A percentile compares a stretch with the other conserved stretches of the same genome.
Conservation (phyloP, 2,797 vertebrate species). For the Parotocinclus haroldoi region DNA sequence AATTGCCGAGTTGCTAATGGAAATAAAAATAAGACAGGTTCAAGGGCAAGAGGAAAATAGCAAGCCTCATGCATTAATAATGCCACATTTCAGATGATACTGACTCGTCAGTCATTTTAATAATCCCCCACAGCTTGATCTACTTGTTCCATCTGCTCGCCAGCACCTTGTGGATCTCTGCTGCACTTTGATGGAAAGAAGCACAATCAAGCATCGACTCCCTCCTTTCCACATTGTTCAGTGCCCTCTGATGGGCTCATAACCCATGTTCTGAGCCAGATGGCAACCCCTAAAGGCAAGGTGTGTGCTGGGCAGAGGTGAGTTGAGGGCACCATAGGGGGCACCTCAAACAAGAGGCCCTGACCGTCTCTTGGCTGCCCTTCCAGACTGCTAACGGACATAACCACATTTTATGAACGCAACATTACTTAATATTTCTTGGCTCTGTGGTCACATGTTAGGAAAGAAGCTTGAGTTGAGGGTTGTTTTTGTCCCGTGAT, state of each 20-base stretch:
- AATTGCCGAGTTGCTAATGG: conserved; percentile 56
- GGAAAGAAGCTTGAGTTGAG: neutral
- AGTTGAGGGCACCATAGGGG: conserved; percentile 42
- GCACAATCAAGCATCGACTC: conserved; percentile 63
- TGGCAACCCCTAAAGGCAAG: conserved; percentile 73
- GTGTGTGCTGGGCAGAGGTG: conserved; percentile 65
- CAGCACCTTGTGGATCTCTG: conserved; percentile 65
- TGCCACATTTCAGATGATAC: conserved; percentile 77
- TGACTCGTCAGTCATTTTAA: conserved; percentile 82
- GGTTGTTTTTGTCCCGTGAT: neutral
- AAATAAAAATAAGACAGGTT: conserved; percentile 62
- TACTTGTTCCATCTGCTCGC: conserved; percentile 83
- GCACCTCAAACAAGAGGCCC: conserved; percentile 60
- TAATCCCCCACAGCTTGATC: conserved; percentile 85
- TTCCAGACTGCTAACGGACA: conserved; percentile 21
- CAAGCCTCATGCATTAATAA: conserved; percentile 82
- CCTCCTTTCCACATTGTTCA: conserved; percentile 39
- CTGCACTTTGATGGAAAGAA: conserved; percentile 74
- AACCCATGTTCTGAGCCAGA: conserved; percentile 65
- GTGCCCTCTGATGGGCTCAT: conserved; percentile 20
- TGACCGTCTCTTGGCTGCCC: conserved; percentile 43
- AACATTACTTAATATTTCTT: too few relatives aligned
- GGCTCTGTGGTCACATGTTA: too few relatives aligned
- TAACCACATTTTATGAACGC: neutral
- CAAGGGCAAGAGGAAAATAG: conserved; percentile 77